Percentiles rank a stretch among this genome's conserved stretches.
These are phyloP conservation scores for Sebastes hubbsi DNA, from an alignment of 2,797 vertebrate species.

Conservation along the genomic window DNA sequence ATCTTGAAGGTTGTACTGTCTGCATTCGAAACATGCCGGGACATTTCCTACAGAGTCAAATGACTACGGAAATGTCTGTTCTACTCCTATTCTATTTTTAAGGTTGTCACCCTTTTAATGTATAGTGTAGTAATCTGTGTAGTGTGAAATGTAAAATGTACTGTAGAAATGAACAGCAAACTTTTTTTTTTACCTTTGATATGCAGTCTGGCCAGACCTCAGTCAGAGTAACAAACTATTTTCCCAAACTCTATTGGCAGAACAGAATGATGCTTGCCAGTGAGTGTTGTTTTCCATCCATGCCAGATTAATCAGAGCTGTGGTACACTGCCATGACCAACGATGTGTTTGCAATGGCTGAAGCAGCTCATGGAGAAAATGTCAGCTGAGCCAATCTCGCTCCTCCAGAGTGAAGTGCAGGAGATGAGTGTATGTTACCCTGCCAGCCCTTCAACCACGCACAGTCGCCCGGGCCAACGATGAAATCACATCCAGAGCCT, in stretches of 20 bases:
- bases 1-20: too few relatives aligned
- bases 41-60: too few relatives aligned
- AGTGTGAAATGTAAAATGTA: too few relatives aligned
- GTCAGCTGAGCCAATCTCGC: conserved; percentile 10
- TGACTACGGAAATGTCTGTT: too few relatives aligned
- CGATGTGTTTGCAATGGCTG: conserved; percentile 4
- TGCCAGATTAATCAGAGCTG: conserved; percentile 50
- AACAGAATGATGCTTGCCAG: conserved; percentile 7
- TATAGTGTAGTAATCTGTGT: too few relatives aligned
- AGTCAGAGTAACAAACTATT: conserved; percentile 9
- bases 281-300: conserved; percentile 28
- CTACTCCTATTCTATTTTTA: too few relatives aligned
- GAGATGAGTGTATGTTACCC: background rate
- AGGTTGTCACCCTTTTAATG: too few relatives aligned
- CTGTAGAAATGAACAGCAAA: background rate
- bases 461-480: background rate
- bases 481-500: conserved; percentile 13
- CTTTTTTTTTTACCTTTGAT: conserved; percentile 2
- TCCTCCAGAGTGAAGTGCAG: conserved; percentile 29
- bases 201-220: conserved; percentile 4
- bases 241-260: conserved; percentile 24
- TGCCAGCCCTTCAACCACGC: conserved; percentile 9
- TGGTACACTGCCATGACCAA: conserved; percentile 33
- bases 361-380: conserved; percentile 47
- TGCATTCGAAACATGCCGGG: too few relatives aligned